phyloP scores from a whole-genome alignment of 2,113 vertebrate genomes.

The Solenodon paradoxus region DNA sequence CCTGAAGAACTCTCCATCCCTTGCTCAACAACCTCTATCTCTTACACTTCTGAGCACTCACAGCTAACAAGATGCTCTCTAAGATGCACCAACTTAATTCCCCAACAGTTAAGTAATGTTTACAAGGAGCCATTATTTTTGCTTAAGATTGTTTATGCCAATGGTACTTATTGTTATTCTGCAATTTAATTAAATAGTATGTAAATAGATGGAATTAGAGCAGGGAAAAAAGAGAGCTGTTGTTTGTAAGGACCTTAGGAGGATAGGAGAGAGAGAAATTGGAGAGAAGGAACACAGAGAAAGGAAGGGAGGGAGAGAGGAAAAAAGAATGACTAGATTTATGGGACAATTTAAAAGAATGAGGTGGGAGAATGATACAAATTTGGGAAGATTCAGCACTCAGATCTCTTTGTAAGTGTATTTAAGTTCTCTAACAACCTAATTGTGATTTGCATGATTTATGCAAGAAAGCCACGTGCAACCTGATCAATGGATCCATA shows the following conservation, averaged over 20 bases:
- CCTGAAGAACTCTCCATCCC: accelerated
- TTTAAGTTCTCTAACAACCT: not conserved
- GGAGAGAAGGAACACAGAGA: not conserved
- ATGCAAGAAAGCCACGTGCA: not conserved
- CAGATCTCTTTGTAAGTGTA: not conserved
- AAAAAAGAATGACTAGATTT: not conserved
- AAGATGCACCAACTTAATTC: accelerated
- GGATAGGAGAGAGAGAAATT: too few species aligned
- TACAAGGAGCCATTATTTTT: not conserved
- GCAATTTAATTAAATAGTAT: not conserved
- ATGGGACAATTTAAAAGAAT: not conserved
- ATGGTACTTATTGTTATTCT: not conserved
- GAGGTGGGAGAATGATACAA: not conserved
- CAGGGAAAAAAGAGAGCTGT: not conserved
- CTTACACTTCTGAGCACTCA: not conserved
- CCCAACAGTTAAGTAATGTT: not conserved
- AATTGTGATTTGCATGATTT: too few species aligned
- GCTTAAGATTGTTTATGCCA: not conserved
- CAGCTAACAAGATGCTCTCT: not conserved
- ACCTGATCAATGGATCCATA: not conserved
- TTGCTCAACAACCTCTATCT: not conserved
- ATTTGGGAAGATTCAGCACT: not conserved
- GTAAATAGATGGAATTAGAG: not conserved
- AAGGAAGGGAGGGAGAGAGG: accelerated
- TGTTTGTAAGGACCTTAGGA: not conserved